Percentiles rank a stretch among this genome's conserved stretches.
Evolutionary conservation across 2,797 vertebrate genomes (phyloP).

Genomic region (Peromyscus attwateri): DNA sequence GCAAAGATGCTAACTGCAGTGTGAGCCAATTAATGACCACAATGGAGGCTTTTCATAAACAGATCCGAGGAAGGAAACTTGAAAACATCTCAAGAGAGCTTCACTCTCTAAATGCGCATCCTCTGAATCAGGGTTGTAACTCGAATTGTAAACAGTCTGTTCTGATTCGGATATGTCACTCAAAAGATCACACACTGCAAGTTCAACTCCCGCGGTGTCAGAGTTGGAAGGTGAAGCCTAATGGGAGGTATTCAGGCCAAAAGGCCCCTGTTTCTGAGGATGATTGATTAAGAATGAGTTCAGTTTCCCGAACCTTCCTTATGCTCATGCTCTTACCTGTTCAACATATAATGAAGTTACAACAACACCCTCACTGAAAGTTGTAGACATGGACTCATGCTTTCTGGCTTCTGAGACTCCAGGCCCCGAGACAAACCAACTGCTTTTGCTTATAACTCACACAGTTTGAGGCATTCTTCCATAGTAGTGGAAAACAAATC

Average conservation of each 20-base stretch:
- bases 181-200: background rate
- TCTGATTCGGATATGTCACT: background rate
- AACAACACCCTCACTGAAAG: background rate
- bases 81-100: background rate
- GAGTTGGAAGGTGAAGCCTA: background rate
- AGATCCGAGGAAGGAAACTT: background rate
- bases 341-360: background rate
- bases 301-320: background rate
- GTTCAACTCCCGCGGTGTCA: background rate
- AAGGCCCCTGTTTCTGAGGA: accelerated
- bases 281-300: background rate
- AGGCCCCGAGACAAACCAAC: background rate
- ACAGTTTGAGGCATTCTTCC: background rate
- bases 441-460: background rate
- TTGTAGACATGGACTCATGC: background rate
- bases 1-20: background rate
- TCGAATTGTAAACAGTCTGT: background rate
- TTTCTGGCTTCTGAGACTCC: background rate
- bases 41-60: background rate
- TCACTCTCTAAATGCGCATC: background rate
- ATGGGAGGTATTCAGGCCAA: background rate
- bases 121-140: background rate
- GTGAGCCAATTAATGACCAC: background rate
- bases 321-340: background rate
- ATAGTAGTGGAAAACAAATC: background rate